Percentiles rank a stretch among this genome's conserved stretches.
These are phyloP conservation scores for Anser cygnoides DNA, from an alignment of 2,113 vertebrate genomes.

Conservation along the genomic window DNA sequence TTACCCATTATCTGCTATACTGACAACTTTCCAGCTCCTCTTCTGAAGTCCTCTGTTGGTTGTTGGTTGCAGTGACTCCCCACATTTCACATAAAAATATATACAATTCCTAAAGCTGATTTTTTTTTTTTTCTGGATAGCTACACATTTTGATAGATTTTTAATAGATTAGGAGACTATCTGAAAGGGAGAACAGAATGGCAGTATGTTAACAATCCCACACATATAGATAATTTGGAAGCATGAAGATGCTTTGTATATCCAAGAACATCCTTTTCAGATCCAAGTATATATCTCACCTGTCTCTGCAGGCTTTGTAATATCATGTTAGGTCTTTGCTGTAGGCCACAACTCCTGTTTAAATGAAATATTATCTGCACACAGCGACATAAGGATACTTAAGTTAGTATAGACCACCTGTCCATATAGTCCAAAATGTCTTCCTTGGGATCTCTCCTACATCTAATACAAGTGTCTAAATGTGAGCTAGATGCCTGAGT, in stretches of 20 bases:
- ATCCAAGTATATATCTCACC: neutral
- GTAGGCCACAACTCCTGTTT: conserved; percentile 4
- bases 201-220: neutral
- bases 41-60: neutral
- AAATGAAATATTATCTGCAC: neutral
- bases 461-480: neutral
- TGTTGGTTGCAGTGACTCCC: neutral
- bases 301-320: neutral
- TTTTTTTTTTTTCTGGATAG: neutral
- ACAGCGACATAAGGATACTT: conserved; percentile 34
- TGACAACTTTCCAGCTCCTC: neutral
- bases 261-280: neutral
- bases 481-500: neutral
- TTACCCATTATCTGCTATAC: neutral
- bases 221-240: neutral
- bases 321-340: conserved; percentile 20
- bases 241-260: neutral
- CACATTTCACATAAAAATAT: neutral
- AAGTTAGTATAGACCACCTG: neutral
- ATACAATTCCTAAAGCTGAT: neutral
- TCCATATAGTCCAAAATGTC: conserved; percentile 18
- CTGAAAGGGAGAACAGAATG: neutral
- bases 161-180: neutral
- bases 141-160: neutral
- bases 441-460: neutral